Percentiles rank a stretch among this genome's conserved stretches.
Evolutionary conservation across 2,888 invertebrate genomes (phyloP).

Genomic region (Teinopalpus imperialis): DNA sequence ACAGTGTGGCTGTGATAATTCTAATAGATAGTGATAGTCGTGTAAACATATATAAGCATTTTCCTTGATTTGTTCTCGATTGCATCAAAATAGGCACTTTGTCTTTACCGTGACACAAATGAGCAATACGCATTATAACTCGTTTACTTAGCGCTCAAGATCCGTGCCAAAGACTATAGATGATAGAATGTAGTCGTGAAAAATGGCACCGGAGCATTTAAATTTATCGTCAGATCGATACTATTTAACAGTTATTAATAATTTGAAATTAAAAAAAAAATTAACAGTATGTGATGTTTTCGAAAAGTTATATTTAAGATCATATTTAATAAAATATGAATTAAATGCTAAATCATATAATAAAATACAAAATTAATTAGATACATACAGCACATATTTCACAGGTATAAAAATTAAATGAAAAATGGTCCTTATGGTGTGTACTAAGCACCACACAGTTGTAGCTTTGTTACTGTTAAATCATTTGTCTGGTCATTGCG

Average conservation of each 20-base stretch:
- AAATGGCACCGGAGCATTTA: slow-evolving; percentile 54
- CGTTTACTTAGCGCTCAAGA: too few relatives aligned
- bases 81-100: too few relatives aligned
- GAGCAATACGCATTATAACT: too few relatives aligned
- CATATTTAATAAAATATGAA: slow-evolving; percentile 33
- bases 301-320: slow-evolving; percentile 22
- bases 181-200: too few relatives aligned
- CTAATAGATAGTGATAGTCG: too few relatives aligned
- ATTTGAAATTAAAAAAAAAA: slow-evolving; percentile 29
- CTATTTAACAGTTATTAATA: slow-evolving; percentile 59
- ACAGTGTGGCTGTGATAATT: too few relatives aligned
- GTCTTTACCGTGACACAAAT: too few relatives aligned
- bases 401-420: slow-evolving; percentile 54
- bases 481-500: slow-evolving; percentile 63
- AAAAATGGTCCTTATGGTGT: slow-evolving; percentile 48
- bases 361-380: slow-evolving; percentile 46
- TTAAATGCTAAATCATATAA: slow-evolving; percentile 52
- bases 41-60: too few relatives aligned
- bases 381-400: slow-evolving; percentile 58
- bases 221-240: slow-evolving; percentile 42
- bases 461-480: slow-evolving; percentile 47
- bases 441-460: slow-evolving; percentile 36
- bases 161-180: too few relatives aligned
- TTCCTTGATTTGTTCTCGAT: too few relatives aligned
- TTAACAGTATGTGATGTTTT: slow-evolving; percentile 39